Evolutionary conservation across 1,140 invertebrate genomes (phyloP), one percentile per base, ranked within the genome.

Genomic region (Drosophila rhopaloa): DNA sequence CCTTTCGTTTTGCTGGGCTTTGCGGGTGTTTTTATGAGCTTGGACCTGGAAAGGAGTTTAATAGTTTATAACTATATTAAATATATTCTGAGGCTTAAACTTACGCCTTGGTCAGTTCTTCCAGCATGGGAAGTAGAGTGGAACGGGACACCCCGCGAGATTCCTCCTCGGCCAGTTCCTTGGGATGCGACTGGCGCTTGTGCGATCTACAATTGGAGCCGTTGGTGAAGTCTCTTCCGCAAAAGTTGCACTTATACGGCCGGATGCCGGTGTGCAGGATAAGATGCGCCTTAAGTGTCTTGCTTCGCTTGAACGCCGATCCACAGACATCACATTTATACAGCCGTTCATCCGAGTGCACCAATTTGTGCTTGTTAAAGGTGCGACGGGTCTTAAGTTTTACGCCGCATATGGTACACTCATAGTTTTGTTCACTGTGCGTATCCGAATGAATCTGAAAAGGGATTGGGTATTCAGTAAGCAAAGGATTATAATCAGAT

Each of bases 151-250:
- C 83, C 0, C 91, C 91, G 11, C 63, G 57, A 4, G 86, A 72
- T 65, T 93, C 93, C 35, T 91, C 86, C 9, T 92, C 83, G 1
- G 91, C 90, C 56, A 93, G 74, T 62, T 93, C 93, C 53, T 90
- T 84, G 13, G 93, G 93, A 83, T 94, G 93, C 66, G 92, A 84
- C 19, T 93, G 91, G 5, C 93, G 91, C 59, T 93, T 93, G 68
- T 94, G 93, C 47, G 93, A 93, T 7, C 93, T 83, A 73, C 93
- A 94, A 60, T 94, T 94, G 11, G 93, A 93, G 11, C 93, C 93
- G 61, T 93, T 93, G 9, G 93, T 91, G 79, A 94, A 94, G n/a
- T 93, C 91, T 14, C 90, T 89, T 11, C 91, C 84, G 67, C 93
- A 94, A 58, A 93, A 94, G 24, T 93, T 93, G 53, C 93, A 94